Base-by-base conservation (phyloP, 2,888 invertebrate genomes). In the Lamellibrachia columna region DNA sequence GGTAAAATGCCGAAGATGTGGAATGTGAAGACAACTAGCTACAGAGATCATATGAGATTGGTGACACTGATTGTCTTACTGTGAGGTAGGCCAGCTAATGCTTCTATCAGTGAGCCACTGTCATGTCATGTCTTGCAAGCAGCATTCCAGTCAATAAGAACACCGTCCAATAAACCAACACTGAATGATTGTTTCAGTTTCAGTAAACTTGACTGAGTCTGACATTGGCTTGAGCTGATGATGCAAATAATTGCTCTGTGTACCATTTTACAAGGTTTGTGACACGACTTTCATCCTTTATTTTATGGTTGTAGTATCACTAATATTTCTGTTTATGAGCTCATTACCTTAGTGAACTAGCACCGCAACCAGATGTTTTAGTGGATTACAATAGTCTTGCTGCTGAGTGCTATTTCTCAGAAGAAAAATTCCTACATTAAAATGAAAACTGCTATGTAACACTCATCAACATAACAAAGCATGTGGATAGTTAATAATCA, bases 1-100 rank as follows among this genome's bases (percentile, higher is more conserved):
- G 75, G 75, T 75, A 75, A 75, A 75, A 75, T 40, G 75, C 75
- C 75, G 75, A 75, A 75, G 75, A 75, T 75, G 22, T 75, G 75
- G 75, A 3, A 22, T 75, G 75, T 75, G 75, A 75, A 15, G 75
- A 75, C 75, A 22, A 22, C 75, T 75, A 75, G 22, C 75, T 75
- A 75, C 75, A 15, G 75, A 75, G 75, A 75, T 75, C 75, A 75
- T 2, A 6, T 6, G 22, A 75, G 75, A 75, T 22, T 75, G 75
- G 4, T 9, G 3, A 75, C 75, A 75, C 15, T 75, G 75, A 75
- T 75, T 75, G 75, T 75, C 75, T 75, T 75, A n/a, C 15, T 22
- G 75, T 75, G 75, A 75, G 75, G 75, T 75, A 75, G 75, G 75
- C 75, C 22, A 22, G 22, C 75, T 22, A 75, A 15, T 75, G 75